Evolutionary conservation across 1,140 invertebrate genomes (phyloP).

Genomic region (Meloidogyne hapla): DNA sequence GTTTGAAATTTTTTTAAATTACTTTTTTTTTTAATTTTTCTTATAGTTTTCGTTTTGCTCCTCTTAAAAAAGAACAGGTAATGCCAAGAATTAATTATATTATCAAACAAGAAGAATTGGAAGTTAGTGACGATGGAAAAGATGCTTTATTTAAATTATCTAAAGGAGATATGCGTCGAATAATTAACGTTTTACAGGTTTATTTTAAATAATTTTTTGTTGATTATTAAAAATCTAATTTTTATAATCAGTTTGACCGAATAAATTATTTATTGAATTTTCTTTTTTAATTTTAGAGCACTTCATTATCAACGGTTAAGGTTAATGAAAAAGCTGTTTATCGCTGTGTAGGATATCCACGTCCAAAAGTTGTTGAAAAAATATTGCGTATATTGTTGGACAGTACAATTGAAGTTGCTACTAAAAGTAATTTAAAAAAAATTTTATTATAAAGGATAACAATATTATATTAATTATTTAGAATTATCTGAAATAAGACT

Average conservation of each 20-base stretch:
- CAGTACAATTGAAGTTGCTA: constrained; percentile 45
- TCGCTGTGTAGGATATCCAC: constrained; percentile 90
- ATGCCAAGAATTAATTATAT: constrained; percentile 83
- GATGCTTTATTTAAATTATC: constrained; percentile 84
- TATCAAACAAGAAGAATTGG: constrained; percentile 80
- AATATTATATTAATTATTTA: constrained; percentile 32
- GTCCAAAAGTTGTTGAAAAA: constrained; percentile 80
- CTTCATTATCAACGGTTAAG: constrained; percentile 77
- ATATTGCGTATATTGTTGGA: constrained; percentile 56
- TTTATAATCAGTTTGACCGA: too few species aligned
- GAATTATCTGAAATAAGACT: constrained; percentile 41
- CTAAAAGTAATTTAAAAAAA: constrained; percentile 31
- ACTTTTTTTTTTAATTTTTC: neutral
- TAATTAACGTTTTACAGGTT: constrained; percentile 82
- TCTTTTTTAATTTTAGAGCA: constrained; percentile 73
- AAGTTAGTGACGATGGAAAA: constrained; percentile 81
- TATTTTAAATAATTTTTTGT: constrained; percentile 3
- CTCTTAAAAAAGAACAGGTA: constrained; percentile 80
- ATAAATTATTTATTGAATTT: constrained; percentile 12
- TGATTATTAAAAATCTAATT: neutral
- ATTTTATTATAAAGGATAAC: too few species aligned
- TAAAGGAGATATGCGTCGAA: constrained; percentile 95
- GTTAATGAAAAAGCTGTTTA: constrained; percentile 91
- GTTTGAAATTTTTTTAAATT: constrained; percentile 23
- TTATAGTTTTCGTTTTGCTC: constrained; percentile 88